phyloP scores from a whole-genome alignment of 2,113 vertebrate genomes.

The Upupa epops region DNA sequence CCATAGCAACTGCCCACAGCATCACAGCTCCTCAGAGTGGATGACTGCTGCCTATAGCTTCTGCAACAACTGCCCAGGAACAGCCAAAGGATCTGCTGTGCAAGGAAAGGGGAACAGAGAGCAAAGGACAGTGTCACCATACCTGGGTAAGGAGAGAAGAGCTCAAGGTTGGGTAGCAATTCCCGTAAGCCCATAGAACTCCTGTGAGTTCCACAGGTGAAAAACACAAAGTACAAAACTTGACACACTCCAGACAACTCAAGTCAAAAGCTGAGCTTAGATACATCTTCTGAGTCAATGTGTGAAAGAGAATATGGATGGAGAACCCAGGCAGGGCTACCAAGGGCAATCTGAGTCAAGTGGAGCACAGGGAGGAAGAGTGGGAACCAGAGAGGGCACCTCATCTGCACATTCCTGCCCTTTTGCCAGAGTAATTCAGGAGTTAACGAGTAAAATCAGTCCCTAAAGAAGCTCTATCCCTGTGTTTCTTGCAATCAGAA shows the following conservation, averaged over 20 bases:
- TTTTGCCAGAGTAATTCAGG: background rate
- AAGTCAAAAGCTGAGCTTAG: background rate
- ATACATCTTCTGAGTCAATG: background rate
- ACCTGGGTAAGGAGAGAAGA: background rate
- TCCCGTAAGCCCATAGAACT: too few relatives aligned
- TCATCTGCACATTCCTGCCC: background rate
- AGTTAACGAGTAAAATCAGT: background rate
- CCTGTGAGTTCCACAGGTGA: too few relatives aligned
- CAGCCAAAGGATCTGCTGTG: rapidly evolving
- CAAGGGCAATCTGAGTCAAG: background rate
- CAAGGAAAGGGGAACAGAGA: background rate
- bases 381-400: too few relatives aligned
- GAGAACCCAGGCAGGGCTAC: background rate
- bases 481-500: background rate
- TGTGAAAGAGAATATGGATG: background rate
- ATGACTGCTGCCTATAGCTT: background rate
- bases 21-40: rapidly evolving
- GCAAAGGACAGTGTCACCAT: rapidly evolving
- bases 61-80: background rate
- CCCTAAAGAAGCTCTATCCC: background rate
- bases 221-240: rapidly evolving
- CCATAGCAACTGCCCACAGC: background rate
- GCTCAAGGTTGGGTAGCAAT: rapidly evolving
- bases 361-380: background rate
- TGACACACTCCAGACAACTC: rapidly evolving